phyloP scores from a whole-genome alignment of 2,113 vertebrate species.

The Mohoua ochrocephala region DNA sequence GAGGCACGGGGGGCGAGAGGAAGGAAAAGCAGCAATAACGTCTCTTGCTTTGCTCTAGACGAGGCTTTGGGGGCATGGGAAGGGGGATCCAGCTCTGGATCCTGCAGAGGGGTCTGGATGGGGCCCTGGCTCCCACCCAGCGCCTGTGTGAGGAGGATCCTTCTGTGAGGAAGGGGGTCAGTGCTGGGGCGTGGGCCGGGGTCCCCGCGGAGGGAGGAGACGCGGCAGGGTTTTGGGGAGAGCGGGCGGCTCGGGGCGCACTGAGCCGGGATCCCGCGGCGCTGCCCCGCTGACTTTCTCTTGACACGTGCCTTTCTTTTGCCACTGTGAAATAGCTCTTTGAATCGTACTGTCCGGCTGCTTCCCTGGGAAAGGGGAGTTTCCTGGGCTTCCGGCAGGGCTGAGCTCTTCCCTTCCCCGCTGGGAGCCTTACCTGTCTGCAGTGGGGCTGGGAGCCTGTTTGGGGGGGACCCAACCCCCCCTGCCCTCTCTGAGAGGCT shows the following conservation, averaged over 20 bases:
- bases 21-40: constrained; percentile 15
- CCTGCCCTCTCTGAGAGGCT: not conserved
- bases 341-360: constrained; percentile 30
- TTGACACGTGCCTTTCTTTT: constrained; percentile 69
- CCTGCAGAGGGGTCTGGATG: not conserved
- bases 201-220: not conserved
- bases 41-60: constrained; percentile 2
- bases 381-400: not conserved
- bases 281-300: not conserved
- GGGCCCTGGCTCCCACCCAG: not conserved
- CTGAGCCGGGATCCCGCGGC: not conserved
- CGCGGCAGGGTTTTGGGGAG: not conserved
- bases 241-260: accelerated
- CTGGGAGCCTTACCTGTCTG: not conserved
- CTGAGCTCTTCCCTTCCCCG: not conserved
- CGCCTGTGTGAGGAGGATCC: not conserved
- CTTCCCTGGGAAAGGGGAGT: not conserved
- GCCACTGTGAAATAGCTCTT: constrained; percentile 68
- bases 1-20: not conserved
- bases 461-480: not conserved
- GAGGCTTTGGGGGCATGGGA: not conserved
- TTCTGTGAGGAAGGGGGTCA: not conserved
- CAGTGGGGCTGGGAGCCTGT: not conserved
- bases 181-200: not conserved
- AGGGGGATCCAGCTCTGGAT: not conserved